Base-by-base conservation (phyloP, 1,140 invertebrate species). In the Drosophila parvula region DNA sequence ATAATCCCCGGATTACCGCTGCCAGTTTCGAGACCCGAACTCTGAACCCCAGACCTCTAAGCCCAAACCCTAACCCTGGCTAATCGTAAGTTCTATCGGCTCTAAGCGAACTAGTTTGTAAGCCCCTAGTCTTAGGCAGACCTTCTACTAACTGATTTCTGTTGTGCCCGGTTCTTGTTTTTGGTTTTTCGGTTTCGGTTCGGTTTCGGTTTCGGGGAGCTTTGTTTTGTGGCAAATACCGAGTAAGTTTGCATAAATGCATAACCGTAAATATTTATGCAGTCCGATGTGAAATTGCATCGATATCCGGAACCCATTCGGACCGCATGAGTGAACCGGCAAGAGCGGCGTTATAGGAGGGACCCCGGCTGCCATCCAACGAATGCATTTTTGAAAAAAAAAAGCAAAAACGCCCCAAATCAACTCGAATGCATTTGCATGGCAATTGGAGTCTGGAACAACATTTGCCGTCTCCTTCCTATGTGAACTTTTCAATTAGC, bases 191-290 rank as follows among this genome's bases (percentile, higher is more conserved):
- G n/a, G 28, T 12, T 45, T 48, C 12, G 22, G 44, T 22, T 30
- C 28, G 10, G 48, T 11, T 53, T 53, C 40, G 27, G n/a, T 67
- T 63, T 43, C n/a, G 48, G 45, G 61, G 22, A 47, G 44, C 30
- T 60, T 45, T 62, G 57, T 79, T 59, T 41, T 55, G 18, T 8
- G 48, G 55, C 47, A 67, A 76, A 65, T 53, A 40, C 40, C 36
- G 57, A 60, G 76, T 59, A 73, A 67, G 70, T 85, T 58, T 81
- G 74, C 78, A 84, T 81, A 81, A 86, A 86, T 81, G 64, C 64
- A 86, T 81, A 78, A 79, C 43, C 48, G 75, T 85, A 76, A 85
- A 85, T 85, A 82, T 85, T 82, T 82, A 88, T 82, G 79, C 62
- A 68, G 50, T 61, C 70, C 69, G 36, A 82, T 81, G 65, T 73